phyloP scores from a whole-genome alignment of 2,113 vertebrate genomes.

The Atrichornis clamosus region DNA sequence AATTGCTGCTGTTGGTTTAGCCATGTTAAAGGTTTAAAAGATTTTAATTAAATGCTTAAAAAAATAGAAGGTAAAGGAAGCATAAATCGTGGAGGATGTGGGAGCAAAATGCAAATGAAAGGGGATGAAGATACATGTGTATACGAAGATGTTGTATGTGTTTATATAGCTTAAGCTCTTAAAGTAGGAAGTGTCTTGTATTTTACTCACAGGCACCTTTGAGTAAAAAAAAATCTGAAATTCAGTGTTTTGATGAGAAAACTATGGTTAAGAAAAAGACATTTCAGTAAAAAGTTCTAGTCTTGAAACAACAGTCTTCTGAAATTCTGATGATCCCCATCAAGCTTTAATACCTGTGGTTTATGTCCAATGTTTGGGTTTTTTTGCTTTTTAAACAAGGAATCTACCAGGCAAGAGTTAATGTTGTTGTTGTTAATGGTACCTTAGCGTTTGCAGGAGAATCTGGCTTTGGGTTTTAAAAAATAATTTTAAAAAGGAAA shows the following conservation, averaged over 20 bases:
- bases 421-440: neutral
- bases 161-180: neutral
- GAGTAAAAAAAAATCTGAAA: neutral
- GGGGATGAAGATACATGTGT: neutral
- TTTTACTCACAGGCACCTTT: neutral
- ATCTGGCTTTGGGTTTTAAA: neutral
- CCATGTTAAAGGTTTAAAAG: neutral
- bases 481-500: no score
- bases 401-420: neutral
- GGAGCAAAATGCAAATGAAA: neutral
- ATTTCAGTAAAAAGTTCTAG: neutral
- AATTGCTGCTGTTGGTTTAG: neutral
- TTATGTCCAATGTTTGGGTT: neutral
- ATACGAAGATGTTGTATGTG: rapidly evolving
- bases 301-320: neutral
- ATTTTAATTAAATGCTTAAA: neutral
- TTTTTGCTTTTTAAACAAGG: neutral
- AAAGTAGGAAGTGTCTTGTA: neutral
- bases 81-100: neutral
- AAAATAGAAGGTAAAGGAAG: neutral
- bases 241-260: neutral
- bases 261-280: neutral
- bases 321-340: neutral
- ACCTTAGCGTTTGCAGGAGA: neutral
- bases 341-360: neutral